Percentiles rank a stretch among this genome's conserved stretches.
Evolutionary conservation across 2,797 vertebrate species (phyloP).

Genomic region (Girardinus metallicus): DNA sequence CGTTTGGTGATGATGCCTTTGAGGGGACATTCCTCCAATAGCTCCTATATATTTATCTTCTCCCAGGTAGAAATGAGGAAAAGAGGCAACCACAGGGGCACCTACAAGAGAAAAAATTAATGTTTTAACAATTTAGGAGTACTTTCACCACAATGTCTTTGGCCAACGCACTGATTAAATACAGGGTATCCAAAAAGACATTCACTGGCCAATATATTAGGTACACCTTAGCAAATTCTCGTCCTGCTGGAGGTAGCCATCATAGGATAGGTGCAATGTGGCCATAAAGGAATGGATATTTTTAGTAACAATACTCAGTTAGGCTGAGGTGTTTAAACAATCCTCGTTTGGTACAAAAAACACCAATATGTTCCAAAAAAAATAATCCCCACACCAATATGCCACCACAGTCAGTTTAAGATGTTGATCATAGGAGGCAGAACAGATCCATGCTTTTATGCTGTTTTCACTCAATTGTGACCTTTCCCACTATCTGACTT

Average conservation of each 20-base stretch:
- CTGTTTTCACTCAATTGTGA: neutral
- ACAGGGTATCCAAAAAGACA: neutral
- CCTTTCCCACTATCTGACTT: neutral
- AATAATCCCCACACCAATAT: neutral
- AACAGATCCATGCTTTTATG: neutral
- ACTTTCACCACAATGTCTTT: neutral
- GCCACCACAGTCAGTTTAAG: neutral
- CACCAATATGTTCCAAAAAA: neutral
- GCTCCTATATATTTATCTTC: slow-evolving; percentile 73
- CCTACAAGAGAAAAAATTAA: slow-evolving; percentile 53
- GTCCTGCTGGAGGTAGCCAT: neutral
- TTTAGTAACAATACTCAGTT: neutral
- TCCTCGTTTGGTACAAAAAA: neutral
- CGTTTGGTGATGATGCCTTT: slow-evolving; percentile 80
- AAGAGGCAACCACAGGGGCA: slow-evolving; percentile 83
- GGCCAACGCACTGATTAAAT: neutral
- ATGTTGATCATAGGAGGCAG: neutral
- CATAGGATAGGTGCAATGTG: neutral
- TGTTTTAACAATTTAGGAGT: neutral
- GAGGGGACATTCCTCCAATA: slow-evolving; percentile 76
- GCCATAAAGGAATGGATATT: neutral
- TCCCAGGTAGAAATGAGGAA: slow-evolving; percentile 84
- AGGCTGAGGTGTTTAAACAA: neutral
- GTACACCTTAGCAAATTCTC: no score
- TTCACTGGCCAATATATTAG: neutral